phyloP scores from a whole-genome alignment of 2,113 vertebrate genomes.

The Limnothrissa miodon region DNA sequence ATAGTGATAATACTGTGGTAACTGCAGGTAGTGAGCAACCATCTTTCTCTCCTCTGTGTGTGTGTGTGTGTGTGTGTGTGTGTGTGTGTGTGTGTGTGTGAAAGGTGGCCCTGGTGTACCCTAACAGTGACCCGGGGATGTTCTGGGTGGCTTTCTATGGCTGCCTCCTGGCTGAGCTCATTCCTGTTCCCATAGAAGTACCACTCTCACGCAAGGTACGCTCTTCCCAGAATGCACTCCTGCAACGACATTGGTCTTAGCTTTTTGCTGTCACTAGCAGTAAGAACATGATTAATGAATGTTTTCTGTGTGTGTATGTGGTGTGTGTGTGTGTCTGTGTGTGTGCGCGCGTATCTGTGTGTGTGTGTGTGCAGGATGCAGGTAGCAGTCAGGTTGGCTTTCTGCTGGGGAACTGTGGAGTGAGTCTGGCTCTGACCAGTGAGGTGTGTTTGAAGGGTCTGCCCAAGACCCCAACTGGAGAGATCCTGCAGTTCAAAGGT shows the following conservation, averaged over 20 bases:
- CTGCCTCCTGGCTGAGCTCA: conserved; percentile 94
- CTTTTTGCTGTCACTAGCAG: neutral
- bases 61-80: neutral
- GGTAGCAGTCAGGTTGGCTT: conserved; percentile 97
- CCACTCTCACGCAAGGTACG: conserved; percentile 95
- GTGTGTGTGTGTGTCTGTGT: conserved; percentile 23
- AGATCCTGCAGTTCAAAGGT: conserved; percentile 98
- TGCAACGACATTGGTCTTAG: neutral
- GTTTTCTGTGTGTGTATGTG: conserved; percentile 10
- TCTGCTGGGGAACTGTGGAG: conserved; percentile 92
- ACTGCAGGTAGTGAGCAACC: too few relatives aligned
- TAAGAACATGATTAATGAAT: neutral
- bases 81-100: neutral
- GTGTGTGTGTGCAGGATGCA: conserved; percentile 77
- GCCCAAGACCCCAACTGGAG: conserved; percentile 94
- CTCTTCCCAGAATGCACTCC: neutral
- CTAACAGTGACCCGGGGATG: conserved; percentile 98
- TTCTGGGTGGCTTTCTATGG: conserved; percentile 98
- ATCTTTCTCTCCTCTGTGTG: too few relatives aligned
- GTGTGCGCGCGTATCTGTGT: conserved; percentile 19
- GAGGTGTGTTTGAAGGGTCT: conserved; percentile 96
- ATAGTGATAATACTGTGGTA: too few relatives aligned
- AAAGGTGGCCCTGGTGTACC: conserved; percentile 96
- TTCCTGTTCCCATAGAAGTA: conserved; percentile 97
- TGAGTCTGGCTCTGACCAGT: conserved; percentile 92